Evolutionary conservation across 2,888 invertebrate genomes (phyloP).

Genomic region (Rosalia funebris): DNA sequence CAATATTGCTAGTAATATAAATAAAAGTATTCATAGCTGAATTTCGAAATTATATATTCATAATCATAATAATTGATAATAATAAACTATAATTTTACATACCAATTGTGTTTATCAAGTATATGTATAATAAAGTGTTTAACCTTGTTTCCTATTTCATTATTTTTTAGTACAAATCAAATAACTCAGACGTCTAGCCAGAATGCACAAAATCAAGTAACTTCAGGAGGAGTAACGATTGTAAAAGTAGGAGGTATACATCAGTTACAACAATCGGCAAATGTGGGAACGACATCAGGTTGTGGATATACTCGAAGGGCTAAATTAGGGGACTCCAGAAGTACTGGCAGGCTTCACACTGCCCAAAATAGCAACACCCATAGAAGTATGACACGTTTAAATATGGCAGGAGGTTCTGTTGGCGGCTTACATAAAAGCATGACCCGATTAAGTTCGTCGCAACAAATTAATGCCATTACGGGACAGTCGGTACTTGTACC

Average conservation of each 20-base stretch:
- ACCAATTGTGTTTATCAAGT: too few relatives aligned
- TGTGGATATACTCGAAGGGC: conserved; percentile 70
- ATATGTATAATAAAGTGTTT: too few relatives aligned
- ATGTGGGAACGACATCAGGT: conserved; percentile 48
- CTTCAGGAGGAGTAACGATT: conserved; percentile 81
- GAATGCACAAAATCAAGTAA: conserved; percentile 67
- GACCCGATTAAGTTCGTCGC: conserved; percentile 82
- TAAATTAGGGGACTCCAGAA: conserved; percentile 79
- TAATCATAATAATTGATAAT: too few relatives aligned
- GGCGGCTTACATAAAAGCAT: conserved; percentile 85
- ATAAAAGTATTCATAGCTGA: too few relatives aligned
- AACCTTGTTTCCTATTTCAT: too few relatives aligned
- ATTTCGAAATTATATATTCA: too few relatives aligned
- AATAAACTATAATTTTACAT: too few relatives aligned
- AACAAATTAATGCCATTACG: conserved; percentile 68
- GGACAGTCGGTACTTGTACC: conserved; percentile 53
- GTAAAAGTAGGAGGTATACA: conserved; percentile 75
- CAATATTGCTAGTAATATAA: too few relatives aligned
- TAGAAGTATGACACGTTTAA: conserved; percentile 81
- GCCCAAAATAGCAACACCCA: conserved; percentile 78
- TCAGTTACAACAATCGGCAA: conserved; percentile 31
- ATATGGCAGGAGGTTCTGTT: conserved; percentile 79
- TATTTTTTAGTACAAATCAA: conserved; percentile 57
- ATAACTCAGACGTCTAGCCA: conserved; percentile 40
- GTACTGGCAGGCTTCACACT: conserved; percentile 78